A percentile compares a stretch with the other conserved stretches of the same genome.
These are phyloP conservation scores for Lutraria lutraria DNA, from an alignment of 2,888 invertebrate species.

Conservation along the genomic window DNA sequence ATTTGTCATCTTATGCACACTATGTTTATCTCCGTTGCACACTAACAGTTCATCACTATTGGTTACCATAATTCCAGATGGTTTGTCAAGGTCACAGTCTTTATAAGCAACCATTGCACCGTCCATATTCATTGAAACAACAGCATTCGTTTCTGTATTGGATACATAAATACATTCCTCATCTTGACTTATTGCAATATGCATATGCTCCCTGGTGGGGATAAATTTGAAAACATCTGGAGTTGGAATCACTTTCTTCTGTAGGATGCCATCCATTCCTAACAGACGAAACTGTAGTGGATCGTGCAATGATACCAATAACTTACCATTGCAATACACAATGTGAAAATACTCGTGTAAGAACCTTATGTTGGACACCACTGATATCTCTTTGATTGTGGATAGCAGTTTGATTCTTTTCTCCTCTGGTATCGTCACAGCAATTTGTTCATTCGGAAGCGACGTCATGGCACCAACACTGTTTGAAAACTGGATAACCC, in stretches of 20 bases:
- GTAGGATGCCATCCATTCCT: not conserved
- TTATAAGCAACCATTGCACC: not conserved
- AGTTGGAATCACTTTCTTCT: not conserved
- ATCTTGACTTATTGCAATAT: not conserved
- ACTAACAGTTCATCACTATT: not conserved
- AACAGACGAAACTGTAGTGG: not conserved
- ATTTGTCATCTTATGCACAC: constrained; percentile 6
- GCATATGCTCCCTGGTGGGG: not conserved
- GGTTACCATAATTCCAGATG: not conserved
- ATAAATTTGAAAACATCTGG: not conserved
- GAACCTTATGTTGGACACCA: not conserved
- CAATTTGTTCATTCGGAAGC: constrained; percentile 21
- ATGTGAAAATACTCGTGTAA: constrained; percentile 4
- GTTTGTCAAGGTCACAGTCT: not conserved
- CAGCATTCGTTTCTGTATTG: not conserved
- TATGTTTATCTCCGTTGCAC: not conserved
- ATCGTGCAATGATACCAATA: not conserved
- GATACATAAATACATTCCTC: not conserved
- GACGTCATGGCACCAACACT: not conserved
- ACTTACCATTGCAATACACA: constrained; percentile 18
- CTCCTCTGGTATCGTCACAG: constrained; percentile 3
- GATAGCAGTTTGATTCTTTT: constrained; percentile 10
- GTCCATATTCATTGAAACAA: not conserved
- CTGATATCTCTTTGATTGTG: constrained; percentile 7
- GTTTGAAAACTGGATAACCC: constrained; percentile 24